Percentiles rank a stretch among this genome's conserved stretches.
phyloP scores from a whole-genome alignment of 92 coral and sea anemone genomes.

The Actinernus sp. region DNA sequence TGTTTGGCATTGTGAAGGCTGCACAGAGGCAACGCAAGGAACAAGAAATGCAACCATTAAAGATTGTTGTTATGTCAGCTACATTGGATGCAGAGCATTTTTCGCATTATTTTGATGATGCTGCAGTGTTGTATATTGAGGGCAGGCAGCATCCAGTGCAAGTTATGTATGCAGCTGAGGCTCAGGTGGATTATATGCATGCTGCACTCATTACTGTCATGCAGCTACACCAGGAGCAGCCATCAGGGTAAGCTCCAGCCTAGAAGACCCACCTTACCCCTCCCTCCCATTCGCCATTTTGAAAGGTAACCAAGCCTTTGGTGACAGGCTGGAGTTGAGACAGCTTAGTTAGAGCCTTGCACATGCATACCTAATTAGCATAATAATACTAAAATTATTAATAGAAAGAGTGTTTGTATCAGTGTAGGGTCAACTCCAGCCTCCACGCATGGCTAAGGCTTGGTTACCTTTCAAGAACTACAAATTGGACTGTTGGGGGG shows the following conservation, averaged over 20 bases:
- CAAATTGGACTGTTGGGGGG: too few relatives aligned
- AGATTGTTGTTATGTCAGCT: conserved; percentile 97
- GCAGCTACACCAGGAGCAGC: conserved; percentile 93
- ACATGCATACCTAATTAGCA: too few relatives aligned
- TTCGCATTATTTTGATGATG: conserved; percentile 82
- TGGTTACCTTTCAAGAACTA: too few relatives aligned
- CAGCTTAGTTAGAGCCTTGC: too few relatives aligned
- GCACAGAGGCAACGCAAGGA: conserved; percentile 83
- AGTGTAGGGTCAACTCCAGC: too few relatives aligned
- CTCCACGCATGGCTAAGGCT: too few relatives aligned
- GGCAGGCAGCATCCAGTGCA: conserved; percentile 95
- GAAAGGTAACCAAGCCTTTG: too few relatives aligned
- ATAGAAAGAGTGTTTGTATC: too few relatives aligned
- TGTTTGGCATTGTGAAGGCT: conserved; percentile 93
- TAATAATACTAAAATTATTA: too few relatives aligned
- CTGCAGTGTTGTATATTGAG: conserved; percentile 92
- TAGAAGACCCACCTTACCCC: background rate
- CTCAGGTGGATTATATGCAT: conserved; percentile 90
- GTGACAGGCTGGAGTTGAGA: too few relatives aligned
- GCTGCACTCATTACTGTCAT: conserved; percentile 89
- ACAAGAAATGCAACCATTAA: conserved; percentile 63
- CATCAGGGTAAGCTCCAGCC: conserved; percentile 64
- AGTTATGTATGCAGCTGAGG: conserved; percentile 86
- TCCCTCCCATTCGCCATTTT: too few relatives aligned
- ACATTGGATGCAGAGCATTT: conserved; percentile 98